Conservation (phyloP, 2,888 invertebrate species). For the Tuta absoluta region DNA sequence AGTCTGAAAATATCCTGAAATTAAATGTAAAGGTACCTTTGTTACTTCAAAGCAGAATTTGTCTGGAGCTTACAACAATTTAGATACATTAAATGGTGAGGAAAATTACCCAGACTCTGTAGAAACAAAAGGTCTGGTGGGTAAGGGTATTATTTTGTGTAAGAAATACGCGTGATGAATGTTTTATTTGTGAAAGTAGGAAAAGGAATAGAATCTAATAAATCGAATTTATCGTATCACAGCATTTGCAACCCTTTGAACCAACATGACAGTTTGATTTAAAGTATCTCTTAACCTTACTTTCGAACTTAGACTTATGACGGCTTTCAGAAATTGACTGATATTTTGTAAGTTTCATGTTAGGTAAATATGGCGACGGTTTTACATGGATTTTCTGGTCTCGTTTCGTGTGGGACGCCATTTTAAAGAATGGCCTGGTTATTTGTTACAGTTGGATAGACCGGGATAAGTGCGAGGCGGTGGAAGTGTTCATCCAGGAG, state of each 20-base stretch:
- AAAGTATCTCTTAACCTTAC: not conserved
- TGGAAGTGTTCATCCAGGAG: constrained; percentile 86
- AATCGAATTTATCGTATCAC: constrained; percentile 23
- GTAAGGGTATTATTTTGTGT: constrained; percentile 1
- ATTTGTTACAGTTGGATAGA: constrained; percentile 84
- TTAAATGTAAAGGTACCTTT: not conserved
- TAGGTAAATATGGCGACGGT: too few species aligned
- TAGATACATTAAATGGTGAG: constrained; percentile 9
- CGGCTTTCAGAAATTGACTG: too few species aligned
- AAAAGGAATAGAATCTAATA: constrained; percentile 15
- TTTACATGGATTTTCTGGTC: not conserved
- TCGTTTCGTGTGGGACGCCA: not conserved
- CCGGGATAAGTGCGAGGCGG: constrained; percentile 85
- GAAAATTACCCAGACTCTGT: constrained; percentile 11
- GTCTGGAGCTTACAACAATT: not conserved
- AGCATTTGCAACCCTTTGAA: constrained; percentile 8
- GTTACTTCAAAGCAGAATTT: not conserved
- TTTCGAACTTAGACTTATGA: too few species aligned
- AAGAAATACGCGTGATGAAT: constrained; percentile 23
- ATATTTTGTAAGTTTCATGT: too few species aligned
- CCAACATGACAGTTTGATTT: not conserved
- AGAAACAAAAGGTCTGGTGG: constrained; percentile 5
- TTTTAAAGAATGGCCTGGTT: too few species aligned
- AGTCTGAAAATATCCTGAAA: not conserved
- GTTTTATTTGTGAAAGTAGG: constrained; percentile 20